Conservation (phyloP, 2,888 invertebrate genomes). For the Tinea semifulvella region DNA sequence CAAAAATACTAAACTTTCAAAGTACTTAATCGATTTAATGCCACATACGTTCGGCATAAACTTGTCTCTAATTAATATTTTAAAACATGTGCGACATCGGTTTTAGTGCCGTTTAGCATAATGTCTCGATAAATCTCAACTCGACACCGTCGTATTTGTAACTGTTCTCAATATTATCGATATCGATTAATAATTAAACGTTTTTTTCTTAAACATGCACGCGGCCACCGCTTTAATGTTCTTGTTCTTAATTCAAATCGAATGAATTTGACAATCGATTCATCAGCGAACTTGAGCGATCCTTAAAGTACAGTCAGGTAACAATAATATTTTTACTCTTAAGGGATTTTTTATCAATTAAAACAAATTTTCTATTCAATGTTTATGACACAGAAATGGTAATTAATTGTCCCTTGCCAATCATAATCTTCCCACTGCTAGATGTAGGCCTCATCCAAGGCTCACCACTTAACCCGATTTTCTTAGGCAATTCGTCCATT, state of each 20-base stretch:
- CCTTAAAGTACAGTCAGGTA: neutral
- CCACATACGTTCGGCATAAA: slow-evolving; percentile 32
- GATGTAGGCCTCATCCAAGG: neutral
- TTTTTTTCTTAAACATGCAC: slow-evolving; percentile 18
- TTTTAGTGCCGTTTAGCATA: slow-evolving; percentile 37
- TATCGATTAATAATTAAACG: slow-evolving; percentile 40
- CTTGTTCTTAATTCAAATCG: slow-evolving; percentile 8
- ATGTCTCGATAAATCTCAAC: slow-evolving; percentile 41
- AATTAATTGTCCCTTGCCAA: no score
- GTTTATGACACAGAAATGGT: no score
- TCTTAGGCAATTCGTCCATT: no score
- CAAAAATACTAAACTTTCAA: no score
- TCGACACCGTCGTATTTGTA: slow-evolving; percentile 29
- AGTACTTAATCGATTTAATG: slow-evolving; percentile 10
- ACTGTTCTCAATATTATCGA: slow-evolving; percentile 28
- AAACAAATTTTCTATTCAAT: no score
- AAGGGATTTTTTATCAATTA: no score
- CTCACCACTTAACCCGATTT: neutral
- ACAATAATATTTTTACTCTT: no score
- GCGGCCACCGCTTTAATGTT: neutral
- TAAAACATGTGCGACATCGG: slow-evolving; percentile 35
- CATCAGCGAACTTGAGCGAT: neutral
- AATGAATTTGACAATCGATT: slow-evolving; percentile 13
- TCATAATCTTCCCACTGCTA: no score
- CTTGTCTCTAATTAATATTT: slow-evolving; percentile 50